Percentiles rank a stretch among this genome's conserved stretches.
Conservation (phyloP, 1,140 invertebrate genomes). For the Tenebrio molitor region DNA sequence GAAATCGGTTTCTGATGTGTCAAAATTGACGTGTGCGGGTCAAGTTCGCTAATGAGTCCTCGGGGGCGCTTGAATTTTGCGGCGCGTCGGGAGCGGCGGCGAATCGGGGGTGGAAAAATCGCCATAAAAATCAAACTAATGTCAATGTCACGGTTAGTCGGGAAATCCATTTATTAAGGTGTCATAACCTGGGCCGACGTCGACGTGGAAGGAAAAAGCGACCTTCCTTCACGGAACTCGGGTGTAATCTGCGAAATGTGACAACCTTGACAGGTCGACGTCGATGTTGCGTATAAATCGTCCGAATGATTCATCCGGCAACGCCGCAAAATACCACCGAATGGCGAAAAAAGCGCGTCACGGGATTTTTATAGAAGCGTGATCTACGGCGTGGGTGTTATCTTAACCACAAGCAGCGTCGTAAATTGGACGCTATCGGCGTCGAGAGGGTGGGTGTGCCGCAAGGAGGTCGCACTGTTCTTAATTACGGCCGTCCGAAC, state of each 20-base stretch:
- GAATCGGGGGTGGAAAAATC: too few relatives aligned
- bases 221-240: conserved; percentile 35
- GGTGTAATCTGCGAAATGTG: conserved; percentile 32
- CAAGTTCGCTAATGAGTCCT: too few relatives aligned
- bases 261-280: conserved; percentile 29
- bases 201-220: conserved; percentile 15
- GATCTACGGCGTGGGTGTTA: neutral
- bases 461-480: too few relatives aligned
- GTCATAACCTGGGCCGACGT: conserved; percentile 7
- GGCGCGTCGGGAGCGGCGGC: too few relatives aligned
- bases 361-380: neutral
- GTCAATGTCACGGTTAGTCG: conserved; percentile 19
- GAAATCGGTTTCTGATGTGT: too few relatives aligned
- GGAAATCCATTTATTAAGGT: conserved; percentile 34
- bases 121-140: conserved; percentile 30
- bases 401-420: neutral
- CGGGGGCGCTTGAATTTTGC: too few relatives aligned
- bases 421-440: too few relatives aligned
- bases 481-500: too few relatives aligned
- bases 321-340: neutral
- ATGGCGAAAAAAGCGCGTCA: neutral
- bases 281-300: conserved; percentile 32
- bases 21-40: too few relatives aligned
- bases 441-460: too few relatives aligned
- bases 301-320: conserved; percentile 8